Conservation (phyloP, 2,888 invertebrate species). For the Xanthia togata region DNA sequence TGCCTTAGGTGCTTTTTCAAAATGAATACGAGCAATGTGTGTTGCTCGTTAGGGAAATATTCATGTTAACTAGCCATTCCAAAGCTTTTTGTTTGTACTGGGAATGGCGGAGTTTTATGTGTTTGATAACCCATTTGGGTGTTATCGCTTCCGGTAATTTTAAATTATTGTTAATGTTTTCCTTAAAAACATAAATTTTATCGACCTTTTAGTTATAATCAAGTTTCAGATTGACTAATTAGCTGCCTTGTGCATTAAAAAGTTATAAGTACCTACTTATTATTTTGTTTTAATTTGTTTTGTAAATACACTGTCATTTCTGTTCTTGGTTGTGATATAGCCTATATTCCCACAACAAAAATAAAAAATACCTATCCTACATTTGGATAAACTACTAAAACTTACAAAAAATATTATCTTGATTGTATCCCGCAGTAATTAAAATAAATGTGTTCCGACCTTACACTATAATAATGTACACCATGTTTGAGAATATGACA, state of each 20-base stretch:
- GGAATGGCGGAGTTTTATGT: slow-evolving; percentile 5
- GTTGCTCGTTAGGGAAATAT: slow-evolving; percentile 51
- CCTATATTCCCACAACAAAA: too few relatives aligned
- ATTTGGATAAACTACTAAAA: too few relatives aligned
- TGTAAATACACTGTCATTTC: background rate
- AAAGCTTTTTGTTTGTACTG: slow-evolving; percentile 27
- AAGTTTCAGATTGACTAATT: too few relatives aligned
- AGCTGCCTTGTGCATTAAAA: background rate
- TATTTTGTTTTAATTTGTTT: background rate
- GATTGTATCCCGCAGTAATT: background rate
- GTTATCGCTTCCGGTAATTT: slow-evolving; percentile 13
- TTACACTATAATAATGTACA: background rate
- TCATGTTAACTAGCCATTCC: slow-evolving; percentile 49
- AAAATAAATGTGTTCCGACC: background rate
- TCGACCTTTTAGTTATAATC: background rate
- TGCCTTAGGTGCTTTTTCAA: slow-evolving; percentile 18
- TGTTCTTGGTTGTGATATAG: background rate
- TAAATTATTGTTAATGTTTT: background rate
- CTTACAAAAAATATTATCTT: background rate
- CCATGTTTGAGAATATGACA: background rate
- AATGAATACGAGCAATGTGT: slow-evolving; percentile 38
- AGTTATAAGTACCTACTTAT: background rate
- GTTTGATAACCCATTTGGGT: background rate
- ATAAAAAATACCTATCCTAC: background rate
- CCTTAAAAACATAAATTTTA: background rate